These are phyloP conservation scores for Cebidichthys violaceus DNA, from an alignment of 2,113 vertebrate species.

Conservation along the genomic window DNA sequence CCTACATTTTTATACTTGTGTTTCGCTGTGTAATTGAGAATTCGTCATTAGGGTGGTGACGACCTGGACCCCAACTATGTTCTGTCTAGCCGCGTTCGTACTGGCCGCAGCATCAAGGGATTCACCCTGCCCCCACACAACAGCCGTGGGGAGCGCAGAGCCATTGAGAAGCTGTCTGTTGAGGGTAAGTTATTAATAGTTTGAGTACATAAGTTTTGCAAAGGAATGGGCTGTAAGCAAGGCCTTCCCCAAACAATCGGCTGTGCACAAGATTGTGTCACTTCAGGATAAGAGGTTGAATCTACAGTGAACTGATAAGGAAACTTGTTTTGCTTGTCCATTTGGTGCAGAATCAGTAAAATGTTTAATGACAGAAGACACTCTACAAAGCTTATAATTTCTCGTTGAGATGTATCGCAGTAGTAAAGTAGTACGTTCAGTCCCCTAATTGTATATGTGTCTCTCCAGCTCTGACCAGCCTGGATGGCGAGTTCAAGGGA, in stretches of 20 bases:
- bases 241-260: not conserved
- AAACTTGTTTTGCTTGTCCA: not conserved
- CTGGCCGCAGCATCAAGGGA: conserved; percentile 95
- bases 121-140: conserved; percentile 92
- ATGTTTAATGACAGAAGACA: not conserved
- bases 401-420: not conserved
- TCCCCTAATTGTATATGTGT: not conserved
- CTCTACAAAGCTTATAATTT: not conserved
- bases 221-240: not conserved
- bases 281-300: not conserved
- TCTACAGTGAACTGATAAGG: not conserved
- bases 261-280: not conserved
- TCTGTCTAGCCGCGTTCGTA: conserved; percentile 93
- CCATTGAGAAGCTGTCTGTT: conserved; percentile 88
- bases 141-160: conserved; percentile 92
- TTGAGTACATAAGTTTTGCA: not conserved
- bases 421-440: not conserved
- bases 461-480: conserved; percentile 88
- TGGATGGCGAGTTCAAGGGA: conserved; percentile 94
- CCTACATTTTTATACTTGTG: not conserved
- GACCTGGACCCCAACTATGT: conserved; percentile 94
- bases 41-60: conserved; percentile 87
- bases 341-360: not conserved
- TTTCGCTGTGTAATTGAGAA: not conserved
- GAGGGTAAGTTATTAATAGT: conserved; percentile 80